Base-by-base conservation (phyloP, 2,797 vertebrate species). In the Eulemur albifrons region DNA sequence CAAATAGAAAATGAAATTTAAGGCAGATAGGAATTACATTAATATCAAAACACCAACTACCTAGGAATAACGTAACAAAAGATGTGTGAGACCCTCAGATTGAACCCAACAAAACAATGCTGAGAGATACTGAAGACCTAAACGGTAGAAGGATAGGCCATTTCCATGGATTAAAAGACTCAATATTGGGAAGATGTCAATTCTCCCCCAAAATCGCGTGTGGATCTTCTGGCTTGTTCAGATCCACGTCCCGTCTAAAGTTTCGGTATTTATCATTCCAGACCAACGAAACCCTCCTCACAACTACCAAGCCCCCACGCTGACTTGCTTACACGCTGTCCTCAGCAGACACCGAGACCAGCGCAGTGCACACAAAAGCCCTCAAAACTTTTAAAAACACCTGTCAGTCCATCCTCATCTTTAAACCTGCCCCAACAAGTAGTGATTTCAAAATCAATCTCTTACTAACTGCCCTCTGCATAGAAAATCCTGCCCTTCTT, bases 311-410 rank as follows among this genome's bases (percentile, higher is more conserved):
- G 0, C 3, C 77, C 40, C 38, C 3, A 54, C 0, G 4, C 17
- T 20, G 1, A 7, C 38, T 18, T 48, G 57, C 32, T 38, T 4
- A 27, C 17, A 1, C 0, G 59, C 50, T 18, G 6, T 27, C 40
- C 57, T 21, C 23, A 61, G 11, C 2, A 32, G 80, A 25, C n/a
- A 3, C n/a, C 4, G 54, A 7, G 43, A 13, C 7, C 10, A 3
- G 23, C 65, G 13, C 0, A 23, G 12, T 3, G 35, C 17, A 10
- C 1, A 8, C 12, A 27, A 4, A 9, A 12, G 40, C 77, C 4
- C 84, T 35, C 45, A 23, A 9, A 8, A 79, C 2, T 7, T 43
- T 30, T 20, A 4, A 52, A 43, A 17, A 2, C 6, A 3, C 38
- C 75, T 10, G 30, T 38, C 35, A 1, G 7, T 7, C 69, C 57